Percentiles rank a stretch among this genome's conserved stretches.
phyloP scores from a whole-genome alignment of 2,888 invertebrate genomes.

The Copidosoma aretas region DNA sequence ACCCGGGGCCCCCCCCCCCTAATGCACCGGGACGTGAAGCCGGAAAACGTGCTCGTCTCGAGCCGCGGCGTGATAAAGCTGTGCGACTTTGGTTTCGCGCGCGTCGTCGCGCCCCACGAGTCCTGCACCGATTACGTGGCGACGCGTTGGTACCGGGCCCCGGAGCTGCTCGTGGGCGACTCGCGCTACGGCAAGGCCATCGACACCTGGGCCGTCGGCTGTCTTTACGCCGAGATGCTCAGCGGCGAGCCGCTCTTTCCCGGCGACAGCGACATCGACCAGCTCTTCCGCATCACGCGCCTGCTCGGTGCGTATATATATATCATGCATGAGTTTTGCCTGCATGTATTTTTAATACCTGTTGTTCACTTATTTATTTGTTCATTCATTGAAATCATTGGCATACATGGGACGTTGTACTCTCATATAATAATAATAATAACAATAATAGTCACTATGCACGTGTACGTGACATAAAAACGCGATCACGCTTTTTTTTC shows the following conservation, averaged over 20 bases:
- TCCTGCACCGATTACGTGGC: slow-evolving; percentile 90
- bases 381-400: too few species aligned
- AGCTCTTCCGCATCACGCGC: slow-evolving; percentile 81
- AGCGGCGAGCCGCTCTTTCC: slow-evolving; percentile 87
- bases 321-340: too few species aligned
- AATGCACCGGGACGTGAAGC: slow-evolving; percentile 88
- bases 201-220: slow-evolving; percentile 89
- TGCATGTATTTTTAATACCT: too few species aligned
- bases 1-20: too few species aligned
- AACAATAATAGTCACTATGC: too few species aligned
- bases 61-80: slow-evolving; percentile 82
- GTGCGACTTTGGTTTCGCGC: slow-evolving; percentile 90
- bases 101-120: slow-evolving; percentile 75
- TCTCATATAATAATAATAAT: too few species aligned
- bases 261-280: slow-evolving; percentile 89
- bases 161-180: slow-evolving; percentile 84
- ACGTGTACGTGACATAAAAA: too few species aligned
- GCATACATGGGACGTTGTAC: too few species aligned
- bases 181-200: slow-evolving; percentile 76
- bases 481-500: too few species aligned
- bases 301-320: slow-evolving; percentile 68
- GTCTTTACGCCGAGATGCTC: slow-evolving; percentile 84
- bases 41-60: slow-evolving; percentile 86
- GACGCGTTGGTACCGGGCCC: slow-evolving; percentile 88
- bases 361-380: too few species aligned